Evolutionary conservation across 2,797 vertebrate genomes (phyloP).

Genomic region (Geotrypetes seraphini): DNA sequence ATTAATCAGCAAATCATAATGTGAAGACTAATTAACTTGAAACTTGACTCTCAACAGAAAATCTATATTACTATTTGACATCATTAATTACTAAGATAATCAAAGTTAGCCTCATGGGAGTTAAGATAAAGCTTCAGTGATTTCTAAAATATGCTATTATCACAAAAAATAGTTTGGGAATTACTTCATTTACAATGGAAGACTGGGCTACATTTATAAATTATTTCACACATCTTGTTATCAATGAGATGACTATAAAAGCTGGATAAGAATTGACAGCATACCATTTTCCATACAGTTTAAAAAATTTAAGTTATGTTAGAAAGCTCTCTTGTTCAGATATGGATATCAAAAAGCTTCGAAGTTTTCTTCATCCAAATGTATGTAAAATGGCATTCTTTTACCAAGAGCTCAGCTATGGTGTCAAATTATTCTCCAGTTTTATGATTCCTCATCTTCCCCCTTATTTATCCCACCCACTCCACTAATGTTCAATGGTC

Average conservation of each 20-base stretch:
- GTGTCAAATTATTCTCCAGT: too few species aligned
- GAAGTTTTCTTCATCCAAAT: too few species aligned
- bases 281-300: rapidly evolving
- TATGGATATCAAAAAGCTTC: too few species aligned
- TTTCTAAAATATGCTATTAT: conserved; percentile 52
- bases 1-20: conserved; percentile 99
- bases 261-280: neutral
- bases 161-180: conserved; percentile 30
- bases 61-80: conserved; percentile 88
- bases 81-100: conserved; percentile 96
- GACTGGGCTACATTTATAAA: too few species aligned
- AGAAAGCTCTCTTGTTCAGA: too few species aligned
- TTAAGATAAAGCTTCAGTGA: conserved; percentile 73
- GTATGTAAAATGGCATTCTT: too few species aligned
- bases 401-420: too few species aligned
- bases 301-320: too few species aligned
- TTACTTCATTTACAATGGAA: too few species aligned
- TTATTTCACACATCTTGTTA: conserved; percentile 3
- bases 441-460: too few species aligned
- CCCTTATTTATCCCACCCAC: too few species aligned
- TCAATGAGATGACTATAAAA: conserved; percentile 10
- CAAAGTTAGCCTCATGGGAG: conserved; percentile 85
- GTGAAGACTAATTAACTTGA: conserved; percentile 97
- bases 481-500: too few species aligned
- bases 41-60: conserved; percentile 97